phyloP scores from a whole-genome alignment of 1,140 invertebrate species.

The Rhizoglyphus robini region DNA sequence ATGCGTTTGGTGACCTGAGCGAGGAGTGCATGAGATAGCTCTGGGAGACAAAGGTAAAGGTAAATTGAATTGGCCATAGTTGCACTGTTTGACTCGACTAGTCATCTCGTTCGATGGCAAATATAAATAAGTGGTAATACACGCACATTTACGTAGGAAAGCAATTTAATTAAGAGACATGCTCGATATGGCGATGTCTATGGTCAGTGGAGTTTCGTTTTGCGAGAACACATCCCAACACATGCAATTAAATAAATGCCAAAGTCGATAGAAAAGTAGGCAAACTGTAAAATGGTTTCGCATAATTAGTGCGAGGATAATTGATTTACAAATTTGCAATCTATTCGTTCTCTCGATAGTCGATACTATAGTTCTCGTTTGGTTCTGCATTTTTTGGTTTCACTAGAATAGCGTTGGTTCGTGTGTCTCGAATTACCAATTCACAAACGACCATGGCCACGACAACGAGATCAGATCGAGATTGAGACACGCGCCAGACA shows the following conservation, averaged over 20 bases:
- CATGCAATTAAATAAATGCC: not conserved
- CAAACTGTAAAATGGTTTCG: not conserved
- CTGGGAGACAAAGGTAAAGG: not conserved
- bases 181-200: constrained; percentile 1
- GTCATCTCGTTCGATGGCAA: not conserved
- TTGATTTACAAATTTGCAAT: too few species aligned
- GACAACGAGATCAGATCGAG: too few species aligned
- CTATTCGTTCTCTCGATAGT: too few species aligned
- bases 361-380: too few species aligned
- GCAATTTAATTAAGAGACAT: not conserved
- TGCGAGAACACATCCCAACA: constrained; percentile 10
- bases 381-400: too few species aligned
- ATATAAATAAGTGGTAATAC: not conserved
- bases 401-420: too few species aligned
- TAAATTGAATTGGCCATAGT: not conserved
- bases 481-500: not conserved
- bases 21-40: not conserved
- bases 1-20: not conserved
- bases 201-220: not conserved
- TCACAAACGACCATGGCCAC: too few species aligned
- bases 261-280: too few species aligned
- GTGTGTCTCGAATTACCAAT: too few species aligned
- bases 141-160: constrained; percentile 3
- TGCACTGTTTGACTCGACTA: not conserved
- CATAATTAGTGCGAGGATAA: not conserved